Evolutionary conservation across 2,797 vertebrate species (phyloP), one percentile per base, ranked within the genome.

Genomic region (Falco novaeseelandiae): DNA sequence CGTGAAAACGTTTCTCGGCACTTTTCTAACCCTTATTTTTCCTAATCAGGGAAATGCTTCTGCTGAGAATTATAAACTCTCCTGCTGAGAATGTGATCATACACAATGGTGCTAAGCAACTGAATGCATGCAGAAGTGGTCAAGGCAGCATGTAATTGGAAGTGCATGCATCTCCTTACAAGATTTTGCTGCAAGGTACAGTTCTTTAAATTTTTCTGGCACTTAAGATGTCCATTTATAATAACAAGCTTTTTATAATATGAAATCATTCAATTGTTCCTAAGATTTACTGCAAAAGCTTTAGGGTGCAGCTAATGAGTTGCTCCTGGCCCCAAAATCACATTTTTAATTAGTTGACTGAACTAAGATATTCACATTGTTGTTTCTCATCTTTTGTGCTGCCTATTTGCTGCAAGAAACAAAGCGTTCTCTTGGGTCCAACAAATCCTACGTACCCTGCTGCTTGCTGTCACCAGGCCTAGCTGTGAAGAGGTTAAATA

Each of bases 141-240:
- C 92, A 92, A 52, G 69, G 63, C 71, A 77, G 74, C 71, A 48
- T 61, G 79, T 91, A 93, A 87, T 63, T 85, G 87, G 42, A 87
- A 87, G 18, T 58, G 44, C 2, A 1, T 63, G 81, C 59, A 48
- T 90, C 26, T 76, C 65, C 78, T 87, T 83, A 83, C 71, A 83
- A 71, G 63, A 81, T 92, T 82, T 94, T 89, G 74, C 78, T 83
- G 62, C 12, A 9, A 94, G 83, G 73, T 79, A 85, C 27, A 52
- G 11, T 70, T 89, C 67, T 90, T 66, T 61, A 92, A 16, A 38
- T 91, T 71, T 87, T 67, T 55, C 79, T 89, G 67, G 36, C 52
- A 57, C 63, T 93, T 77, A 80, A 89, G 87, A 71, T 51, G 69
- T 27, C 36, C 40, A 61, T 83, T 89, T 94, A 67, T 63, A 89